phyloP scores from a whole-genome alignment of 92 coral and sea anemone genomes.

The Umimayanthus kanabou region DNA sequence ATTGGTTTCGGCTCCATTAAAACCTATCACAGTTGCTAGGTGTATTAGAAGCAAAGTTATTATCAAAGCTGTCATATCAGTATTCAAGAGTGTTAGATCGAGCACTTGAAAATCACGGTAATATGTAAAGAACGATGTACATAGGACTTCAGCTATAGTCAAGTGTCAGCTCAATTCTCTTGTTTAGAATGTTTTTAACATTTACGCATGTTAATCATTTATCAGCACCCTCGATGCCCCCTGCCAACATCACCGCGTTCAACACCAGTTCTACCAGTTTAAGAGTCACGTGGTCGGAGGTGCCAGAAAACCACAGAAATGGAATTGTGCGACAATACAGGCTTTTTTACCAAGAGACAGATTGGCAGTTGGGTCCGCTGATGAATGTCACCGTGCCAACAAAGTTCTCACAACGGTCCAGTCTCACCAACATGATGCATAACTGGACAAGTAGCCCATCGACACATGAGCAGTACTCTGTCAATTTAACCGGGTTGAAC shows the following conservation, averaged over 20 bases:
- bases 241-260: neutral
- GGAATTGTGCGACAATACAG: neutral
- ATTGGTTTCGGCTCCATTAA: no score
- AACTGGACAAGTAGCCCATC: no score
- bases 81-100: no score
- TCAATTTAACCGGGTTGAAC: neutral
- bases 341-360: neutral
- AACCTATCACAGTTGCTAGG: no score
- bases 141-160: no score
- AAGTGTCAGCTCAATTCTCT: no score
- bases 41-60: no score
- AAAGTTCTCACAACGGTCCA: neutral
- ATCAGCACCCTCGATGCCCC: neutral
- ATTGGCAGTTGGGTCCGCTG: neutral
- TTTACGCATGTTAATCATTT: neutral
- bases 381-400: neutral
- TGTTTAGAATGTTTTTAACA: no score
- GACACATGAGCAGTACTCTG: neutral
- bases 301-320: neutral
- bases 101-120: no score
- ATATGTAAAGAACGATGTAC: no score
- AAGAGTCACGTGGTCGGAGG: neutral
- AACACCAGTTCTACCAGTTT: neutral
- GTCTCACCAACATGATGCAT: neutral
- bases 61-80: no score